Evolutionary conservation across 2,797 vertebrate species (phyloP).

Genomic region (Onychomys arenicola): DNA sequence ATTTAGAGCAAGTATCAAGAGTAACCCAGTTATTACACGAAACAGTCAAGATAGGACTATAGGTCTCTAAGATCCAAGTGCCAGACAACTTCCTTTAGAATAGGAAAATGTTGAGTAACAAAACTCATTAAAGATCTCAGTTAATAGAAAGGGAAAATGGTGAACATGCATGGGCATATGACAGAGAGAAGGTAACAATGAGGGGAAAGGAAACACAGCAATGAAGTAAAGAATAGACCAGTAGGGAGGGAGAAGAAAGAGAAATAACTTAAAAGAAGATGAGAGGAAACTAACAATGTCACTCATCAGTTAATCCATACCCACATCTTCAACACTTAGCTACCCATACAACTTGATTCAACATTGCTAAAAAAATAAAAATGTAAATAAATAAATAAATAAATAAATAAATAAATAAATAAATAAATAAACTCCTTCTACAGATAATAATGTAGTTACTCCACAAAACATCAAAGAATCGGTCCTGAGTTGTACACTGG

Average conservation of each 20-base stretch:
- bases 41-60: background rate
- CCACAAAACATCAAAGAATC: conserved; percentile 35
- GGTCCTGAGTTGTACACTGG: background rate
- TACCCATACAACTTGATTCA: conserved; percentile 68
- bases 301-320: conserved; percentile 14
- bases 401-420: no score
- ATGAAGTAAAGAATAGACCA: background rate
- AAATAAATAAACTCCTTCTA: no score
- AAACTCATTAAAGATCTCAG: conserved; percentile 63
- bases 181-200: background rate
- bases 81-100: conserved; percentile 55
- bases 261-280: conserved; percentile 57
- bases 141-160: background rate
- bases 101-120: conserved; percentile 46
- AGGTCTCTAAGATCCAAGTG: background rate
- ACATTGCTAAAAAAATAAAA: background rate
- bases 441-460: conserved; percentile 49
- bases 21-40: background rate
- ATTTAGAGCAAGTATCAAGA: background rate
- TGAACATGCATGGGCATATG: background rate
- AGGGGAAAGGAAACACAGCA: background rate
- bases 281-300: conserved; percentile 65
- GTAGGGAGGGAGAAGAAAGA: rapidly evolving
- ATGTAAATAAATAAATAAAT: no score
- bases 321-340: conserved; percentile 67